Evolutionary conservation across 2,113 vertebrate species (phyloP).

Genomic region (Chloropsis cyanopogon): DNA sequence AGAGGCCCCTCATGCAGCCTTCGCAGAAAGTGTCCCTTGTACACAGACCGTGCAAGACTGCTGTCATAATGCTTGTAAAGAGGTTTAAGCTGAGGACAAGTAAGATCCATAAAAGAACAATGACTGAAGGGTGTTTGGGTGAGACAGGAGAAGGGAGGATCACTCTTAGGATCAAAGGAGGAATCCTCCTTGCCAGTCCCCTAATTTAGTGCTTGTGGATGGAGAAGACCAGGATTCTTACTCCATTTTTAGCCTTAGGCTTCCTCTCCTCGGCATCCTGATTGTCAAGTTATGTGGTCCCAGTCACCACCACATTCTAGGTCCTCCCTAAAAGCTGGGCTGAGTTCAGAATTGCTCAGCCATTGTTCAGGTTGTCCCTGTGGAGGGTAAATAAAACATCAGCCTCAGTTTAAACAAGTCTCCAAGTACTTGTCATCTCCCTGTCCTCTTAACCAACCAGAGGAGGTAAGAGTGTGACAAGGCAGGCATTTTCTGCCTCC

Average conservation of each 20-base stretch:
- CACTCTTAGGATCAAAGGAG: neutral
- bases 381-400: neutral
- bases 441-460: neutral
- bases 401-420: neutral
- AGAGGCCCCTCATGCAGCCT: neutral
- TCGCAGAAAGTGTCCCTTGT: neutral
- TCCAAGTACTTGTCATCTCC: neutral
- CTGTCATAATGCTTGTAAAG: neutral
- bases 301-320: neutral
- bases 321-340: neutral
- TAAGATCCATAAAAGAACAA: neutral
- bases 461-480: neutral
- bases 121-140: neutral
- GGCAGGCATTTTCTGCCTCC: neutral
- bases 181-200: neutral
- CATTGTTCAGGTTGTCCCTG: neutral
- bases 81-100: neutral
- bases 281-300: neutral
- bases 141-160: neutral
- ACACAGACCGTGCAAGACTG: neutral
- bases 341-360: neutral
- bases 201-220: neutral
- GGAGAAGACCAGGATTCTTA: neutral
- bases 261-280: neutral
- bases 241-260: neutral